Conservation (phyloP, 1,140 invertebrate species). For the Ridgeia piscesae region DNA sequence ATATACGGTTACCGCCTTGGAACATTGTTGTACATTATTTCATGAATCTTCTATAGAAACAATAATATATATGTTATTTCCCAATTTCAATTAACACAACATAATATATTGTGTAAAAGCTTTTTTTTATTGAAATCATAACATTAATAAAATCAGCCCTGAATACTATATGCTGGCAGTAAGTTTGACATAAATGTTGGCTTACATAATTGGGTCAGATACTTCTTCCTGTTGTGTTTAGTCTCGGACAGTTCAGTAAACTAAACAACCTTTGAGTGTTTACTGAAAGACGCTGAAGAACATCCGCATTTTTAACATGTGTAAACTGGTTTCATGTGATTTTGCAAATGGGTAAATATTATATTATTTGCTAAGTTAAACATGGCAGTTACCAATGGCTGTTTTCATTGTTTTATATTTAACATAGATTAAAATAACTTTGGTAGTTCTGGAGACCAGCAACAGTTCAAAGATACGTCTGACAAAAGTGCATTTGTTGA, state of each 20-base stretch:
- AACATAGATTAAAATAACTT: background rate
- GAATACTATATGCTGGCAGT: background rate
- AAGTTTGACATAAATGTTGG: background rate
- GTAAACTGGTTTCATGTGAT: background rate
- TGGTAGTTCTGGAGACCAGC: background rate
- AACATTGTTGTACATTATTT: too few relatives aligned
- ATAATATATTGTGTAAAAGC: background rate
- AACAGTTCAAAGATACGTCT: background rate
- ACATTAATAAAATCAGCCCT: background rate
- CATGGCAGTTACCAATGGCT: background rate
- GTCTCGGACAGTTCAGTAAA: background rate
- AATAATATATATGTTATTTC: background rate
- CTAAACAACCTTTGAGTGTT: background rate
- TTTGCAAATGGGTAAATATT: background rate
- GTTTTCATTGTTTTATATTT: background rate
- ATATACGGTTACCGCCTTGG: too few relatives aligned
- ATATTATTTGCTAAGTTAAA: background rate
- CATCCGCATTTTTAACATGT: background rate
- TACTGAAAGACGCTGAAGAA: background rate
- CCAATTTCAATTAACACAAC: background rate
- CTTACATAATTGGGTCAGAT: background rate
- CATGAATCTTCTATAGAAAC: too few relatives aligned
- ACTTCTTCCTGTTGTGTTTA: background rate
- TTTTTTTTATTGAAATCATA: background rate
- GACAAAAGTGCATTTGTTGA: background rate